Base-by-base conservation (phyloP, 2,797 vertebrate genomes). In the Smutsia gigantea region DNA sequence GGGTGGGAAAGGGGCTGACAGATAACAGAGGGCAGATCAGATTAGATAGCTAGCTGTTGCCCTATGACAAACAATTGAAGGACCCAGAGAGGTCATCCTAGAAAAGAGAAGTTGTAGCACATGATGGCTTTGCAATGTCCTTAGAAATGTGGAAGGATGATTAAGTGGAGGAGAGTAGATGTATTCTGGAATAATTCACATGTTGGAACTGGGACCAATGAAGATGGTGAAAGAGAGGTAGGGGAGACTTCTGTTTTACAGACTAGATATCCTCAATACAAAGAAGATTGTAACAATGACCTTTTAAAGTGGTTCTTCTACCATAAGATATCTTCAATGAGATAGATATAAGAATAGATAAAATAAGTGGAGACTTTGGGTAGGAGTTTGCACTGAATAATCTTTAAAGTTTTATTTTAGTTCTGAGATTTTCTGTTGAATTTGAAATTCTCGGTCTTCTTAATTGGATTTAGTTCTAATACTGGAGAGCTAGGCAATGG, bases 1-100 rank as follows among this genome's bases (percentile, higher is more conserved):
- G 8, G 14, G 27, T 31, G 31, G 68, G 31, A 49, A 27, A 17
- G 42, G 68, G 31, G 55, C 49, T 81, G 17, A 37, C 27, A 78
- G 63, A 31, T 86, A 89, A 86, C 74, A 81, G 87, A 96, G 27
- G 69, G 21, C 77, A 87, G 77, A 79, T 74, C 72, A 92, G 61
- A 86, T 95, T 69, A 87, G 31, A 11, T 87, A 23, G 9, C 34
- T 71, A 1, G 7, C 34, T 59, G 0, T 72, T 82, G 11, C 27
- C 27, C 87, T 86, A 25, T 14, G 25, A 49, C 27, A 46, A 37
- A n/a, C 23, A 78, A 25, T 17, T 83, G 57, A 88, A 93, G 61
- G 53, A 64, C 66, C 59, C 66, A 53, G 46, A 90, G 51, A 81
- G 78, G 34, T 71, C 37, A 93, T 53, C 51, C 71, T 90, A 46